Evolutionary conservation across 2,113 vertebrate species (phyloP), one percentile per base, ranked within the genome.

Genomic region (Rhinoptilus africanus): DNA sequence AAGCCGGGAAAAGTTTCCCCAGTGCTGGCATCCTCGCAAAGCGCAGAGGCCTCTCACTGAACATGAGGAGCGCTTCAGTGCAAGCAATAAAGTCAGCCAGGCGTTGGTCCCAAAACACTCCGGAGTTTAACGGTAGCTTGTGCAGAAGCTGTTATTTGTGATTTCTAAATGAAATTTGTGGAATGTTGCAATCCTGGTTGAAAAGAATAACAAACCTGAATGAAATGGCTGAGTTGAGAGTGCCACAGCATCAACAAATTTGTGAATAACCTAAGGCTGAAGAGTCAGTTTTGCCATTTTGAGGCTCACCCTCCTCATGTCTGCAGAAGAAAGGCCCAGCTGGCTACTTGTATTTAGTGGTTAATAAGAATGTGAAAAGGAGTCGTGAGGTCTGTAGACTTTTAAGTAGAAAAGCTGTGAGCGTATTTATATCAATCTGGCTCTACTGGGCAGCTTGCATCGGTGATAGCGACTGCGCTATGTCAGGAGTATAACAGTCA

Each of bases 31-130:
- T 48, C 14, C 66, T 74, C 0, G 4, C 9, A 37, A 27, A 89
- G 26, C 0, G 0, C 50, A 4, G 32, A 50, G 10, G 2, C 30
- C 56, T 75, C 34, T 27, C 28, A 9, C 27, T 47, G 35, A 28
- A 16, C 0, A 0, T 24, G 23, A n/a, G 15, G 47, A 59, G 16
- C 3, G 7, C 19, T 85, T 63, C 14, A 19, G 63, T 14, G 67
- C 1, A 8, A 82, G 32, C 0, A 4, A 39, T 28, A 30, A 45
- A 21, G 27, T 71, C 62, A 66, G 30, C 21, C 32, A 64, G 57
- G 26, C 4, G 1, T 39, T 30, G 8, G 23, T 51, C 48, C 26
- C 35, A 11, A 27, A 79, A 23, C 34, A 14, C 35, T 54, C 39
- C 4, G 0, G 2, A 39, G 9, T 68, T 63, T 27, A 67, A 30